These are phyloP conservation scores for Drosophila villosipedis DNA, from an alignment of 2,888 invertebrate species.

Conservation along the genomic window DNA sequence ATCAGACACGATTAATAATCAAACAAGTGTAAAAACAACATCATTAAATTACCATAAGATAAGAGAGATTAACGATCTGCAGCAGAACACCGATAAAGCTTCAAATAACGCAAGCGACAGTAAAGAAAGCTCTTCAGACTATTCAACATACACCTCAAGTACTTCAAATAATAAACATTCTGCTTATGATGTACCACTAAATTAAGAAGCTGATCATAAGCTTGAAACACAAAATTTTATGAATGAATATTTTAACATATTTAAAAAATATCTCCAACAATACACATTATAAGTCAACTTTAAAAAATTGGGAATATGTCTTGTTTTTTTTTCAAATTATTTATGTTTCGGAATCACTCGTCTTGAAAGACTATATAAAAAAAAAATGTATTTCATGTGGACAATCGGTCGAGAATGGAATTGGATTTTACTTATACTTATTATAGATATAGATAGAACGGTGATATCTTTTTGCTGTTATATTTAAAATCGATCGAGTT, in stretches of 20 bases:
- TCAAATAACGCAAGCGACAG: not conserved
- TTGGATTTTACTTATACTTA: not conserved
- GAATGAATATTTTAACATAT: not conserved
- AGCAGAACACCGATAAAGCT: not conserved
- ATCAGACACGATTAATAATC: not conserved
- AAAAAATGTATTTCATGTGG: not conserved
- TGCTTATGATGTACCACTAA: slow-evolving; percentile 23
- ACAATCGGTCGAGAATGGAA: not conserved
- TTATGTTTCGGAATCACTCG: not conserved
- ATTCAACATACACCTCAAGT: not conserved
- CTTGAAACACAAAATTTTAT: not conserved
- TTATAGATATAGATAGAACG: not conserved
- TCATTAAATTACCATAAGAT: not conserved
- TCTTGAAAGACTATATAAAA: not conserved
- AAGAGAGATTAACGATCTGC: not conserved
- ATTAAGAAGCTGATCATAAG: slow-evolving; percentile 5
- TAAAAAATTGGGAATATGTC: not conserved
- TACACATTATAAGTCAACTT: not conserved
- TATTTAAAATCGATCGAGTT: not conserved
- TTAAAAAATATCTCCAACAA: not conserved
- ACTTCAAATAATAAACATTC: not conserved
- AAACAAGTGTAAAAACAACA: not conserved
- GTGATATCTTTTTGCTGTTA: not conserved
- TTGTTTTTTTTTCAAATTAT: not conserved
- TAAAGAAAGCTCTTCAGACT: too few relatives aligned